These are phyloP conservation scores for Leucozona laternaria DNA, from an alignment of 2,888 invertebrate genomes.

Conservation along the genomic window DNA sequence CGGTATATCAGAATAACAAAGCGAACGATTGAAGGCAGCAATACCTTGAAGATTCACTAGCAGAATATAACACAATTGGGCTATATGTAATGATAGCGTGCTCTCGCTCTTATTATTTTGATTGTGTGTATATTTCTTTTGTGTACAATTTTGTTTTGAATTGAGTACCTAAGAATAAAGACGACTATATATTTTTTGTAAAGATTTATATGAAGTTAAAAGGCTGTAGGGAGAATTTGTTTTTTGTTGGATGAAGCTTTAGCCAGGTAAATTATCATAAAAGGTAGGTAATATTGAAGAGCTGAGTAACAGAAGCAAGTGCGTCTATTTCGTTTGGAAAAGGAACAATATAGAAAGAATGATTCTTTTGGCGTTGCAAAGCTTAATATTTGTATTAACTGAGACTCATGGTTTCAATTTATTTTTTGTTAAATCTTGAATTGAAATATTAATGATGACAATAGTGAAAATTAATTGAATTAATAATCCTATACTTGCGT, in stretches of 20 bases:
- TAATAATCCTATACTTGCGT: too few relatives aligned
- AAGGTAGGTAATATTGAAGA: not conserved
- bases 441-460: not conserved
- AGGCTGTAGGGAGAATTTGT: not conserved
- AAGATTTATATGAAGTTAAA: not conserved
- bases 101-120: not conserved
- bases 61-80: slow-evolving; percentile 57
- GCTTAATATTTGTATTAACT: not conserved
- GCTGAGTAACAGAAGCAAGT: not conserved
- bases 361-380: not conserved
- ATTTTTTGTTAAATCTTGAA: not conserved
- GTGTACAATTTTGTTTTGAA: slow-evolving; percentile 15
- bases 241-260: not conserved
- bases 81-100: slow-evolving; percentile 37
- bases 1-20: slow-evolving; percentile 46
- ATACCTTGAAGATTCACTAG: slow-evolving; percentile 48
- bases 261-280: not conserved
- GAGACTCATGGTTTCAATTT: not conserved
- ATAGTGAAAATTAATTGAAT: too few relatives aligned
- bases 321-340: not conserved
- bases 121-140: slow-evolving; percentile 1
- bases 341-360: not conserved
- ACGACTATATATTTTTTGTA: not conserved
- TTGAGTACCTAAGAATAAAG: slow-evolving; percentile 4
- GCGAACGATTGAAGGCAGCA: slow-evolving; percentile 52